phyloP scores from a whole-genome alignment of 1,140 invertebrate genomes.

The Phthorimaea operculella region DNA sequence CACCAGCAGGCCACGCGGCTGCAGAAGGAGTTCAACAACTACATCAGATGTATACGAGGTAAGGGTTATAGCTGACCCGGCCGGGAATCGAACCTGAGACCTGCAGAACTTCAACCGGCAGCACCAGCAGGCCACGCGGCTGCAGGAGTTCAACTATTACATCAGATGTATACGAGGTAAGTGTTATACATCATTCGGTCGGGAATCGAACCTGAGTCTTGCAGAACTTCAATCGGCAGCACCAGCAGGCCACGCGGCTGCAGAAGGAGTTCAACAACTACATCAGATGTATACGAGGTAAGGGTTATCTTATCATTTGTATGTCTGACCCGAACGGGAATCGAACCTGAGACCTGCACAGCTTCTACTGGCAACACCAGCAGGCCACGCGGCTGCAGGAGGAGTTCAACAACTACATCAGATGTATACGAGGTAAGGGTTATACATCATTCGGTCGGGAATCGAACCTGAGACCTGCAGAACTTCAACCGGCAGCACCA shows the following conservation, averaged over 20 bases:
- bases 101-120: slow-evolving; percentile 95
- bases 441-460: no score
- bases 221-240: slow-evolving; percentile 93
- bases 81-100: no score
- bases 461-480: no score
- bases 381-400: slow-evolving; percentile 93
- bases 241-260: slow-evolving; percentile 87
- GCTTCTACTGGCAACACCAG: no score
- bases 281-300: slow-evolving; percentile 94
- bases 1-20: slow-evolving; percentile 90
- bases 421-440: slow-evolving; percentile 94
- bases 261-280: slow-evolving; percentile 99
- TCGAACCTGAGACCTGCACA: no score
- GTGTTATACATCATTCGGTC: no score
- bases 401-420: slow-evolving; percentile 96
- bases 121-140: slow-evolving; percentile 87
- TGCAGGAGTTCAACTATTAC: slow-evolving; percentile 97
- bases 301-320: no score
- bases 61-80: no score
- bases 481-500: slow-evolving; percentile 95
- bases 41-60: slow-evolving; percentile 96
- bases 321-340: no score
- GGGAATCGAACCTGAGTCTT: no score
- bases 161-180: slow-evolving; percentile 93
- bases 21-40: slow-evolving; percentile 98